Conservation (phyloP, 1,140 invertebrate genomes). For the Drosophila nasuta region DNA sequence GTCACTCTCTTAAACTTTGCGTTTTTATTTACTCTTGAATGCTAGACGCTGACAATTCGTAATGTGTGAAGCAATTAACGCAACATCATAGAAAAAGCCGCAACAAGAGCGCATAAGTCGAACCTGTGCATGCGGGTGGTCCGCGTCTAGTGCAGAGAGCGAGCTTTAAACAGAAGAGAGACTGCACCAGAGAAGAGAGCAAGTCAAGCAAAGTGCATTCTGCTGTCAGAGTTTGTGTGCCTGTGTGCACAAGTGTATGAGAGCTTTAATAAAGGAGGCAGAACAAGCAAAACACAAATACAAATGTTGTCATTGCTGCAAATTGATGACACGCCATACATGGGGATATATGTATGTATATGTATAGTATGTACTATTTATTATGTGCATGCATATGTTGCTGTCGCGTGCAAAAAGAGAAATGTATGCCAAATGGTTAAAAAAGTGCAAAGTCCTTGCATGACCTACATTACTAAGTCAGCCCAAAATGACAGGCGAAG, state of each 20-base stretch:
- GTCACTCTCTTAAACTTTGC: background rate
- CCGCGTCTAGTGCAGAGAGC: slow-evolving; percentile 23
- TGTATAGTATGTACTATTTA: slow-evolving; percentile 8
- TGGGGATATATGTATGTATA: slow-evolving; percentile 10
- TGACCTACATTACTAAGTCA: slow-evolving; percentile 62
- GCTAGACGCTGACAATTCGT: background rate
- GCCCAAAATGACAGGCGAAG: slow-evolving; percentile 17
- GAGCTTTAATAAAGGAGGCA: slow-evolving; percentile 25
- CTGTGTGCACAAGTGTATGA: slow-evolving; percentile 19
- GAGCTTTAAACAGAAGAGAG: slow-evolving; percentile 25
- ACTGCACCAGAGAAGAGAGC: slow-evolving; percentile 32
- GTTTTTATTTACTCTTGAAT: background rate
- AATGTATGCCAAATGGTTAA: slow-evolving; percentile 61
- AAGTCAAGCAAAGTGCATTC: slow-evolving; percentile 31
- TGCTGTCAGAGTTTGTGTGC: background rate
- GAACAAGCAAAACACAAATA: slow-evolving; percentile 18
- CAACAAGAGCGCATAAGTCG: slow-evolving; percentile 18
- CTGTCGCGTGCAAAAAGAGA: slow-evolving; percentile 60
- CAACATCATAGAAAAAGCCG: background rate
- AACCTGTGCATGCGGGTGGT: slow-evolving; percentile 53
- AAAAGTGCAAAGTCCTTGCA: slow-evolving; percentile 69
- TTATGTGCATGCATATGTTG: slow-evolving; percentile 15
- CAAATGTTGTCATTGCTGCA: slow-evolving; percentile 36
- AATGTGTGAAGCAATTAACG: slow-evolving; percentile 18
- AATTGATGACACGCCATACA: slow-evolving; percentile 39